A percentile compares a stretch with the other conserved stretches of the same genome.
Conservation (phyloP, 2,888 invertebrate species). For the Macrophya annulata region DNA sequence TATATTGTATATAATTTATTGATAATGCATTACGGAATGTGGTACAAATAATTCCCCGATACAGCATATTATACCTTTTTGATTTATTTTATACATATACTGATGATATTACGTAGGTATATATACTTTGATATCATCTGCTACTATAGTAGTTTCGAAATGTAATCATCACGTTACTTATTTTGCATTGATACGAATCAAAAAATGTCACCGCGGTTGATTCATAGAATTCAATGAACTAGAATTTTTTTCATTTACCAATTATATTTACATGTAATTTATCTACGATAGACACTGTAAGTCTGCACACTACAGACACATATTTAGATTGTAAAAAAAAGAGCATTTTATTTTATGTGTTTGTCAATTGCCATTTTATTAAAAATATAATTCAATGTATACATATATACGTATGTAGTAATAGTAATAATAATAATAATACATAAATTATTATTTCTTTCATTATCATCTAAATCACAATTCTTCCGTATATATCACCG, state of each 20-base stretch:
- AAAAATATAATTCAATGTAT: conserved; percentile 45
- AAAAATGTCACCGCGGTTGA: too few relatives aligned
- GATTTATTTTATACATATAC: not conserved
- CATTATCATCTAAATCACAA: conserved; percentile 50
- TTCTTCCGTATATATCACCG: conserved; percentile 3
- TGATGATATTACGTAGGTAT: too few relatives aligned
- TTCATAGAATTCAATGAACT: too few relatives aligned
- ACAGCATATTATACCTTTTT: not conserved
- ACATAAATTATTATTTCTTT: conserved; percentile 33
- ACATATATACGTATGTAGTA: not conserved
- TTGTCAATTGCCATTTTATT: conserved; percentile 15
- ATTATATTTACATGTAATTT: too few relatives aligned
- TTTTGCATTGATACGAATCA: not conserved
- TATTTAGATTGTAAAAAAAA: not conserved
- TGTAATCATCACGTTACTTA: not conserved
- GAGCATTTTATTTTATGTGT: not conserved
- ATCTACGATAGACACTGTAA: too few relatives aligned
- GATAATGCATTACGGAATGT: not conserved
- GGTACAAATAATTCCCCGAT: not conserved
- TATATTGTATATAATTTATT: not conserved
- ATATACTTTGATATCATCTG: not conserved
- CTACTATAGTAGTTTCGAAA: not conserved
- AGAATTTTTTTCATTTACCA: too few relatives aligned
- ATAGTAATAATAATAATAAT: conserved; percentile 30
- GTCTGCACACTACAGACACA: too few relatives aligned